Conservation (phyloP, 2,888 invertebrate genomes). For the Acronicta alni region DNA sequence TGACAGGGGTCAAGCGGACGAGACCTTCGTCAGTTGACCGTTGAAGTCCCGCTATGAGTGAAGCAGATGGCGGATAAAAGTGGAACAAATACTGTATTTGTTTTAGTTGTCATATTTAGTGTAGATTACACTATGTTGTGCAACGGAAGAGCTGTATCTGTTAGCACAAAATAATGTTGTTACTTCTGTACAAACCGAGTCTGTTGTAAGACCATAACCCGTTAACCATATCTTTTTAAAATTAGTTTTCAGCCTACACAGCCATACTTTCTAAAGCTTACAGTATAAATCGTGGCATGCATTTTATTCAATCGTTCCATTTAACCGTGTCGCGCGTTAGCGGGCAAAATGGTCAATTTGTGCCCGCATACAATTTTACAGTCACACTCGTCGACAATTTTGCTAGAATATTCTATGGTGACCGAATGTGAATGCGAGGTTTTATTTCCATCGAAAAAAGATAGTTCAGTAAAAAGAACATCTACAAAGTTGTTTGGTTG, state of each 20-base stretch:
- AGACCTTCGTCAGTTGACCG: conserved; percentile 62
- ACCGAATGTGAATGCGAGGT: background rate
- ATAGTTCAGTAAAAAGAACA: too few relatives aligned
- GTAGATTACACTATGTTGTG: background rate
- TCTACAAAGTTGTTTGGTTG: too few relatives aligned
- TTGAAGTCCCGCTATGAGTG: conserved; percentile 38
- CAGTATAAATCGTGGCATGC: conserved; percentile 8
- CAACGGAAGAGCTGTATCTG: accelerated
- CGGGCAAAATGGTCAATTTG: conserved; percentile 62
- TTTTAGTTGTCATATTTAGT: background rate
- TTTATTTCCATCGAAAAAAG: too few relatives aligned
- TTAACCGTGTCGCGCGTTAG: conserved; percentile 17
- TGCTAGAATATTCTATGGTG: conserved; percentile 24
- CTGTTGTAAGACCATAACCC: too few relatives aligned
- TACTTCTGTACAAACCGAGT: too few relatives aligned
- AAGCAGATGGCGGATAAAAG: background rate
- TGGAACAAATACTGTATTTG: background rate
- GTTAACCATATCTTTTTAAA: too few relatives aligned
- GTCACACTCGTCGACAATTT: conserved; percentile 47
- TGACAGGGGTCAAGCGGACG: conserved; percentile 62
- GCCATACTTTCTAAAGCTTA: background rate
- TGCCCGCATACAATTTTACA: conserved; percentile 63
- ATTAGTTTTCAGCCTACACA: background rate
- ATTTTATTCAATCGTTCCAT: conserved; percentile 23
- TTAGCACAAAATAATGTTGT: background rate